Base-by-base conservation (phyloP, 1,140 invertebrate genomes). In the Drosophila ironensis region DNA sequence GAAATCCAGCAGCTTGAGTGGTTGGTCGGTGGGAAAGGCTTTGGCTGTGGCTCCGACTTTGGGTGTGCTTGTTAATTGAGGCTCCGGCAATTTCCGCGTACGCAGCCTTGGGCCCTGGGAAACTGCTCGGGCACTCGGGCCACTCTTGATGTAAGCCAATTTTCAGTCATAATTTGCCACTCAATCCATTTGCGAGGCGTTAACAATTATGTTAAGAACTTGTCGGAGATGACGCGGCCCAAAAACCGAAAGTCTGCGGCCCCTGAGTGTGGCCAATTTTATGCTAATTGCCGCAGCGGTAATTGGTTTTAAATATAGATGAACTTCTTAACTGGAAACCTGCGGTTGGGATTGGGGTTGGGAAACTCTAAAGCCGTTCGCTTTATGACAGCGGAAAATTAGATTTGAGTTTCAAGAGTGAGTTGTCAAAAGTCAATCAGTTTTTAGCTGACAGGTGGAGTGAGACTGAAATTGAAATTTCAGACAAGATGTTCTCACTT, bases 61-160 rank as follows among this genome's bases (percentile, higher is more conserved):
- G n/a, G n/a, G n/a, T 33, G 57, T 59, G 60, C 60, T 72, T 82
- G 78, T 74, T 78, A 84, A 84, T 84, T 84, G 73, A 84, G 86
- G 57, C 6, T 40, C 51, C 9, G 20, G 59, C 64, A 45, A 71
- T 84, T 84, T 84, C 78, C 78, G 78, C 69, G 12, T 82, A 64
- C 59, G 60, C 38, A 56, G 53, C 78, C 78, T 84, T 84, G 80
- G 24, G 11, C 19, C 70, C 67, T 84, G 73, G 69, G 78, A 77
- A 81, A 77, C 53, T 56, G 54, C 28, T 12, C 17, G 19, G 14
- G 25, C n/a, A 35, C 12, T 28, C 24, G 47, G 41, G 12, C 22
- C 59, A 61, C 56, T n/a, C n/a, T 38, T 47, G 30, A 47, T 71
- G 71, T 72, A 81, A 72, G 41, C 27, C 37, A 52, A 70, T 56